Conservation (phyloP, 64 coral and sea anemone species). For the Anthopleura sola region DNA sequence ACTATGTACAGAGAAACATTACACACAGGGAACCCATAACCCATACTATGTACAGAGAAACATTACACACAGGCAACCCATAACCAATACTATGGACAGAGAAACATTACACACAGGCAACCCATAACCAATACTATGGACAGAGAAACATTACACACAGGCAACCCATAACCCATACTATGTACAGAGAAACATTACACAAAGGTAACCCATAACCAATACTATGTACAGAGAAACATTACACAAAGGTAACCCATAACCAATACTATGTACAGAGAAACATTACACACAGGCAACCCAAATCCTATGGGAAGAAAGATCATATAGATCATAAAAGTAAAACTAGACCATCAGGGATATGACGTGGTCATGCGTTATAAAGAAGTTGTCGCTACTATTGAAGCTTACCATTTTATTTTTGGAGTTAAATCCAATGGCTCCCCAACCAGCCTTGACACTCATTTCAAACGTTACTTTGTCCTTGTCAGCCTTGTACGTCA, state of each 20-base stretch:
- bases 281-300: no score
- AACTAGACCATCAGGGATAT: no score
- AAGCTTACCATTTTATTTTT: constrained; percentile 40
- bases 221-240: no score
- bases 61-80: constrained; percentile 1
- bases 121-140: no score
- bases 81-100: no score
- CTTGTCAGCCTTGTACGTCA: constrained; percentile 40
- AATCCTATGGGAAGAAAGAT: no score
- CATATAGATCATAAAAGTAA: no score
- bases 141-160: no score
- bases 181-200: no score
- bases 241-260: background rate
- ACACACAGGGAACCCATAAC: background rate
- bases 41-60: no score
- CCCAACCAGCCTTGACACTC: constrained; percentile 49
- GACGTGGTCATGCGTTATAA: no score
- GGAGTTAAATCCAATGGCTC: constrained; percentile 56
- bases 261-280: background rate
- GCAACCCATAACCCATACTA: no score
- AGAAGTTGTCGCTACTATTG: background rate
- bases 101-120: background rate
- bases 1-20: background rate
- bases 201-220: background rate
- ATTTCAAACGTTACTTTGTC: constrained; percentile 52